phyloP scores from a whole-genome alignment of 2,888 invertebrate species.

The Melanchra persicariae region DNA sequence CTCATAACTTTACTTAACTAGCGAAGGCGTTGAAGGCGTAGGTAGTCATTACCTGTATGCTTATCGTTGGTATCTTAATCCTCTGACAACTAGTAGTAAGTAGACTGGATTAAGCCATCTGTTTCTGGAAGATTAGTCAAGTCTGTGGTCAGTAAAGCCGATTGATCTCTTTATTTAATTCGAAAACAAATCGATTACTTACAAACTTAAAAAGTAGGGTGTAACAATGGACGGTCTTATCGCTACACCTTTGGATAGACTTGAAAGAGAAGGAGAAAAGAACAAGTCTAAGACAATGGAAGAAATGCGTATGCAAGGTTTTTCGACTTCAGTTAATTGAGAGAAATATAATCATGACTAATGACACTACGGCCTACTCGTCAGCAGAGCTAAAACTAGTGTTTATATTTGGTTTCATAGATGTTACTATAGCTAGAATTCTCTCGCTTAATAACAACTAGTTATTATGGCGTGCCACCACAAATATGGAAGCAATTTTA shows the following conservation, averaged over 20 bases:
- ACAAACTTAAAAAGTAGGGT: too few species aligned
- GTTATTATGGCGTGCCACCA: conserved; percentile 33
- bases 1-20: conserved; percentile 27
- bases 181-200: too few species aligned
- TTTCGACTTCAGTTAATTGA: background rate
- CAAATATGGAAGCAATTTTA: conserved; percentile 57
- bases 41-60: background rate
- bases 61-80: background rate
- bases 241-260: too few species aligned
- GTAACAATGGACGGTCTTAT: too few species aligned
- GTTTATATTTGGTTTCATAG: conserved; percentile 12
- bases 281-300: too few species aligned
- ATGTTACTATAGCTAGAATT: conserved; percentile 9
- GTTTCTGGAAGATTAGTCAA: background rate
- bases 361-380: background rate
- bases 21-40: background rate
- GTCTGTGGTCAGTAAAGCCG: background rate
- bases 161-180: too few species aligned
- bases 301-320: too few species aligned
- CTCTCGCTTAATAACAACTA: conserved; percentile 26
- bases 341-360: background rate
- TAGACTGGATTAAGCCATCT: too few species aligned
- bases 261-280: too few species aligned
- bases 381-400: background rate
- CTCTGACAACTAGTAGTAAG: background rate